Evolutionary conservation across 2,797 vertebrate genomes (phyloP), one percentile per base, ranked within the genome.

Genomic region (Phoebastria nigripes): DNA sequence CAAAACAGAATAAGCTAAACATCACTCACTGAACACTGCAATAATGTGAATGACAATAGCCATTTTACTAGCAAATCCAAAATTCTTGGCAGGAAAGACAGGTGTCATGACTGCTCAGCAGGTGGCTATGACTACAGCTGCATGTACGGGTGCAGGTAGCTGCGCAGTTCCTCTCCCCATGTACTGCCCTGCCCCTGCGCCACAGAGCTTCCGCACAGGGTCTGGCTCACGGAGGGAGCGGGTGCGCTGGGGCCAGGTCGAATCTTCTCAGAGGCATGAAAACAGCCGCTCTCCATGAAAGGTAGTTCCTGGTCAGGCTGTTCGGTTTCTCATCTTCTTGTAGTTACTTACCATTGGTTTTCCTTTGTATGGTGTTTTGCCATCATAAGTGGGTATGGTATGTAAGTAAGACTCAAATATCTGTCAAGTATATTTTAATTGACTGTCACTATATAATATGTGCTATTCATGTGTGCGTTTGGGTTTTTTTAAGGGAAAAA

Each of bases 151-250:
- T 24, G 4, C 49, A 44, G 6, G 18, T 25, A 59, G 14, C 33
- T 25, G 4, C 2, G 11, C 1, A 2, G 5, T n/a, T 80, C 28
- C 71, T 61, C 22, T 84, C 49, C 9, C 17, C 8, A 2, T 8
- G 2, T 16, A 9, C 15, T 21, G 9, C 51, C 33, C 22, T 73
- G 47, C 25, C 7, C 8, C 28, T 47, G 49, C 0, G 1, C 15
- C 15, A 35, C 1, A 29, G 37, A n/a, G 9, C 35, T 76, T 49
- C 47, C 66, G 19, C 42, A 8, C 4, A 15, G 44, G 4, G 5
- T 39, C 15, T 49, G 37, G 11, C 15, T 67, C 41, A 56, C 0
- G 0, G 47, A 14, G 2, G 6, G 5, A 52, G 4, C 0, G 3
- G 2, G 2, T 55, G 14, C 1, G 0, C 20, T 51, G 35, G 3